Conservation (phyloP, 2,888 invertebrate genomes). For the Acleris literana region DNA sequence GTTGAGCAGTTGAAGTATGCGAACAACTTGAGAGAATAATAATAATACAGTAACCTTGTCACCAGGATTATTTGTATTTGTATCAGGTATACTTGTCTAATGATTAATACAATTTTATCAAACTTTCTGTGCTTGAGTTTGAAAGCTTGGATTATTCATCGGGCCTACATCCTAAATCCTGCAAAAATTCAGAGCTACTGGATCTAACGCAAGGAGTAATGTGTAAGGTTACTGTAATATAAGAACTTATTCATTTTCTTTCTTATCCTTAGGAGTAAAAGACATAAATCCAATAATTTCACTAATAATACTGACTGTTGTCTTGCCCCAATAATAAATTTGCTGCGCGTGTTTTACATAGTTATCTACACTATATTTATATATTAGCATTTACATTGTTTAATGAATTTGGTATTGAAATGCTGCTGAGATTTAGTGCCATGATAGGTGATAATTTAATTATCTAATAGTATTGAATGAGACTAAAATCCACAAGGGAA, state of each 20-base stretch:
- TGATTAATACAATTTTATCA: too few species aligned
- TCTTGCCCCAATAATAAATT: conserved; percentile 24
- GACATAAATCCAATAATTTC: conserved; percentile 43
- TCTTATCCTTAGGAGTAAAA: neutral
- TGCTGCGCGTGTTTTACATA: conserved; percentile 9
- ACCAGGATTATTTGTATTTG: too few species aligned
- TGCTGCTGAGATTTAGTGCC: conserved; percentile 26
- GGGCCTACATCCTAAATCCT: too few species aligned
- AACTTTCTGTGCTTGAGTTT: too few species aligned
- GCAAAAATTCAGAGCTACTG: too few species aligned
- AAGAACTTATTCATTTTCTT: too few species aligned
- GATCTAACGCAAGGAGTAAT: too few species aligned
- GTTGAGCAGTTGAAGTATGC: conserved; percentile 70
- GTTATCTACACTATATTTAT: conserved; percentile 16
- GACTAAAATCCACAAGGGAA: too few species aligned
- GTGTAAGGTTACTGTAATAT: too few species aligned
- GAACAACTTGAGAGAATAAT: conserved; percentile 28
- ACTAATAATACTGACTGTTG: conserved; percentile 6
- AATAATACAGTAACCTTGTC: neutral
- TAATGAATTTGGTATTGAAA: conserved; percentile 31
- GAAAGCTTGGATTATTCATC: too few species aligned
- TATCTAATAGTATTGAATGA: conserved; percentile 24
- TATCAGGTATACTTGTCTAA: too few species aligned
- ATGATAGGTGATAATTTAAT: conserved; percentile 17
- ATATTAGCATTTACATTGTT: conserved; percentile 26